Base-by-base conservation (phyloP, 2,888 invertebrate species). In the Entomobrya proxima region DNA sequence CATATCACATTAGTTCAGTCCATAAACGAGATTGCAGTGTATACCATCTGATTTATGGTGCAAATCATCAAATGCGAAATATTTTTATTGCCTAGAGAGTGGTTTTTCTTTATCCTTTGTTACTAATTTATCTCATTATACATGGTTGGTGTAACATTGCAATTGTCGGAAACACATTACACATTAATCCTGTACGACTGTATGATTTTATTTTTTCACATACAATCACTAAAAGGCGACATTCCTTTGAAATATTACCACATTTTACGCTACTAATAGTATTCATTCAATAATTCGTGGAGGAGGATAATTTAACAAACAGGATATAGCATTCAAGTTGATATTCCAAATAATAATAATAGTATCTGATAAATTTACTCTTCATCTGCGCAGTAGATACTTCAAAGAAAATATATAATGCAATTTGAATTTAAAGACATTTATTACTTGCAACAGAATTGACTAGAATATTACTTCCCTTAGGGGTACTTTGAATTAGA, bases 121-220 rank as follows among this genome's bases (percentile, higher is more conserved):
- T 37, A 32, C 58, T 72, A 80, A 72, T 27, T 58, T 72, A 72
- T 72, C 55, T 72, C 55, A 55, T 80, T 80, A 80, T 40, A 35
- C 32, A 67, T 67, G 67, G 50, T 47, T 67, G 47, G 27, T 30
- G 44, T 67, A 44, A n/a, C 35, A 32, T 32, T 30, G 37, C 32
- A 30, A n/a, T 58, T 80, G 80, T 55, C 80, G 80, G 80, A 80
- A 80, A 80, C 80, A 21, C 55, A 47, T 69, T 47, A 67, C 61
- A 37, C 67, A 6, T 52, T 64, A 30, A 15, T 61, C 37, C 24
- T 9, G 30, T 52, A 79, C 35, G 58, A 79, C 35, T 50, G 52
- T 77, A 44, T 30, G 30, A 50, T n/a, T 67, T 79, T 50, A 79
- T 79, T 50, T 52, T 44, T 58, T 77, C 76, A 55, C 21, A 55